Evolutionary conservation across 2,888 invertebrate genomes (phyloP), one percentile per base, ranked within the genome.

Genomic region (Helobdella robusta): DNA sequence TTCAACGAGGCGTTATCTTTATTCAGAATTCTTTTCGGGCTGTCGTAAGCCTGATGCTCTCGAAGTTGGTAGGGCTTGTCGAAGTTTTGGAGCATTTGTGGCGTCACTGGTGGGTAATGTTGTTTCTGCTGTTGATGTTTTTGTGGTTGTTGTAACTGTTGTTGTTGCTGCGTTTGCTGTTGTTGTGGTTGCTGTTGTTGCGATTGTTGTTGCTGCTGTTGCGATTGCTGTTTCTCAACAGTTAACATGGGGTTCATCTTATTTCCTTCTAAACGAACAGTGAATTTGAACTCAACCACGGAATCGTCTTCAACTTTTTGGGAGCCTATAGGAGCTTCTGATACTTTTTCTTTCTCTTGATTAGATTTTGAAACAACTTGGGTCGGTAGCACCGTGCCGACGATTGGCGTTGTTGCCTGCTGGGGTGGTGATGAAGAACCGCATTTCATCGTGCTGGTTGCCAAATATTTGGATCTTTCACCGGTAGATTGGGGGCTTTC

Each of bases 241-340:
- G 50, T 62, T 2, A 62, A 34, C 20, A 4, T 32, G n/a, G 8
- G 36, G 62, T 50, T 48, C 32, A 30, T 20, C 20, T 36, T 36
- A 20, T 35, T 59, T 11, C 62, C 62, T 50, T 64, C 64, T 18
- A 67, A 35, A 15, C 67, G 32, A 15, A 67, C 48, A 8, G 67
- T 67, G 40, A 67, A 59, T n/a, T 48, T 64, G 58, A 67, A 59
- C 32, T 67, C 58, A 20, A 67, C 36, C 15, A 67, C 40, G 18
- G 67, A 67, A 23, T 56, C n/a, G 32, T 56, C 32, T 6, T 30
- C 56, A 5, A 23, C 25, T n/a, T n/a, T n/a, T n/a, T n/a, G n/a
- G n/a, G n/a, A n/a, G n/a, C n/a, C n/a, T n/a, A n/a, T n/a, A n/a
- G n/a, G n/a, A 25, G 6, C 48, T 8, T 48, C 48, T 2, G 48